phyloP scores from a whole-genome alignment of 2,888 invertebrate species.

The Anodontia alba region DNA sequence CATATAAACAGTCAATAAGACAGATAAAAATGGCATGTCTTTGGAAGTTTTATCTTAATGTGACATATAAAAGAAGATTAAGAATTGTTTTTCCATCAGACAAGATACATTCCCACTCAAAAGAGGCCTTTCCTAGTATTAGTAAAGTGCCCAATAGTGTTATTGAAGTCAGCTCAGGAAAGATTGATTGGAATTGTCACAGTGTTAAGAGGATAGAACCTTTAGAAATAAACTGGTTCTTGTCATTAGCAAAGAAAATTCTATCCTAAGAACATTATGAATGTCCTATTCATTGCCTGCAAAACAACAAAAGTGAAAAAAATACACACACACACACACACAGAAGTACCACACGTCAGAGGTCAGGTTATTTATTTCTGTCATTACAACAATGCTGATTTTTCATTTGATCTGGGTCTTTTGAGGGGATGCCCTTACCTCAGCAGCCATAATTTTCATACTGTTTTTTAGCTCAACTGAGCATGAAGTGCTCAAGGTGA shows the following conservation, averaged over 20 bases:
- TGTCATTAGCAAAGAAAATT: slow-evolving; percentile 50
- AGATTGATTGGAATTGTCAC: slow-evolving; percentile 45
- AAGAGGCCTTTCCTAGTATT: slow-evolving; percentile 1
- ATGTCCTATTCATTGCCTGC: slow-evolving; percentile 2
- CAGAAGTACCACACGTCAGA: too few relatives aligned
- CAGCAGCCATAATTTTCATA: too few relatives aligned
- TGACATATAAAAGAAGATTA: neutral
- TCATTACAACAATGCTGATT: too few relatives aligned
- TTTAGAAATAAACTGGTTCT: slow-evolving; percentile 43
- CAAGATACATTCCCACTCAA: neutral
- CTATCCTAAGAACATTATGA: neutral
- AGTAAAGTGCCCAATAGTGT: slow-evolving; percentile 7
- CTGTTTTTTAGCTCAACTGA: too few relatives aligned
- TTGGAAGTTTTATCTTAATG: neutral
- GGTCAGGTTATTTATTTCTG: too few relatives aligned
- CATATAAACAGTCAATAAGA: neutral
- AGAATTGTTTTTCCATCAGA: neutral
- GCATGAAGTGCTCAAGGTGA: too few relatives aligned
- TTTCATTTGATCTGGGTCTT: too few relatives aligned
- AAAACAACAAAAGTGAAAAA: neutral
- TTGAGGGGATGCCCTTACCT: too few relatives aligned
- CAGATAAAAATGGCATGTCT: neutral
- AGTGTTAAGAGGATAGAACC: slow-evolving; percentile 45
- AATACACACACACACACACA: too few relatives aligned
- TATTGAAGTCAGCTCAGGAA: slow-evolving; percentile 36